phyloP scores from a whole-genome alignment of 2,797 vertebrate species.

The Scomberomorus guttatus region DNA sequence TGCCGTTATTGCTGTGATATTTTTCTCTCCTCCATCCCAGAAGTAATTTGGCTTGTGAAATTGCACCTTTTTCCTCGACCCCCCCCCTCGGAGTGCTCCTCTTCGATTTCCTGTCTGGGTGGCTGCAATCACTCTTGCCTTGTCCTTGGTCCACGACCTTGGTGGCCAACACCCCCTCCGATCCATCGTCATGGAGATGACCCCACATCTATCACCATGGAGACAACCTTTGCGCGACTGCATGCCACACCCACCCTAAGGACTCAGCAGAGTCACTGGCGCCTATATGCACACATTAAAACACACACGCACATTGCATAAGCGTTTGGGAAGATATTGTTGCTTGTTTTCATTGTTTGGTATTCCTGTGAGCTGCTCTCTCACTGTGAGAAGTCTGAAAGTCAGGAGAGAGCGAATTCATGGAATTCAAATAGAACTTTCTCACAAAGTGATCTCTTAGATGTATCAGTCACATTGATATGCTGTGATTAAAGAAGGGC shows the following conservation, averaged over 20 bases:
- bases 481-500: slow-evolving; percentile 70
- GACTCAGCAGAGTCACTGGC: slow-evolving; percentile 49
- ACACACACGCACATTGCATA: background rate
- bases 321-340: slow-evolving; percentile 25
- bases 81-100: slow-evolving; percentile 74
- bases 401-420: slow-evolving; percentile 52
- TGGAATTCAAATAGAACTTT: slow-evolving; percentile 69
- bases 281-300: slow-evolving; percentile 21
- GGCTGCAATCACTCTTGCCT: slow-evolving; percentile 85
- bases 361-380: slow-evolving; percentile 56
- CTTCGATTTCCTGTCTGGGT: slow-evolving; percentile 90
- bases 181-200: slow-evolving; percentile 82
- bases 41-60: slow-evolving; percentile 89
- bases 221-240: slow-evolving; percentile 77
- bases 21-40: slow-evolving; percentile 84
- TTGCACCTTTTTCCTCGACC: slow-evolving; percentile 85
- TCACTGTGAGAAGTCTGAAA: slow-evolving; percentile 58
- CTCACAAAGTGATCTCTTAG: slow-evolving; percentile 67
- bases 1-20: slow-evolving; percentile 80
- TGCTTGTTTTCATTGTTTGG: slow-evolving; percentile 50
- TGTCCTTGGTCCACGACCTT: slow-evolving; percentile 86
- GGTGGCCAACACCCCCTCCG: slow-evolving; percentile 69
- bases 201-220: slow-evolving; percentile 83
- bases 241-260: slow-evolving; percentile 70
- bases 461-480: slow-evolving; percentile 71